Base-by-base conservation (phyloP, 2,797 vertebrate species). In the Danionella dracula region DNA sequence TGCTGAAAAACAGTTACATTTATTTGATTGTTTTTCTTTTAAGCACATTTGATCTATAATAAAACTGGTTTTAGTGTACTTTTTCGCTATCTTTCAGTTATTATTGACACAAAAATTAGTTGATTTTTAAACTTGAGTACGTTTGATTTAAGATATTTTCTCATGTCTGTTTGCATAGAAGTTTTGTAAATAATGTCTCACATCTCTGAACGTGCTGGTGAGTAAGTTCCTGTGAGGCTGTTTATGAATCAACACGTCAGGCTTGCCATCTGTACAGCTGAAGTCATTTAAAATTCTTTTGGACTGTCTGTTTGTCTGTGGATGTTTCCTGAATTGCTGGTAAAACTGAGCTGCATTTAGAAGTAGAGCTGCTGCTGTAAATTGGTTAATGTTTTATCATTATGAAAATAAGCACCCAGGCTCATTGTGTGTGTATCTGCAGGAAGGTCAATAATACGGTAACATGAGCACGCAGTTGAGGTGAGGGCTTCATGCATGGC, bases 381-480 rank as follows among this genome's bases (percentile, higher is more conserved):
- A 76, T 76, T 74, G 45, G 41, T 75, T 70, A 59, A 75, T 55
- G 64, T 72, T 61, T 68, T 46, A 54, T 51, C 35, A 44, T 48
- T 70, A 59, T 72, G 57, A 80, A 81, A 78, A 73, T 76, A 81
- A 84, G 85, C 73, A 77, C 78, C 78, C 68, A 67, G 73, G 35
- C 34, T 7, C 71, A 59, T 63, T 68, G 57, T 65, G 17, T 59
- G 10, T 60, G 71, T 48, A 23, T 54, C 12, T 32, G 1, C 42
- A 20, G 21, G 40, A 41, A 67, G 15, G 50, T 57, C 10, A 68
- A 46, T 55, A 70, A 48, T 41, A 56, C 31, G 5, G 16, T 70
- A 41, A 70, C 15, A 15, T 1, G 55, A 66, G 46, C 58, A 16
- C 29, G 29, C 10, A 12, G 34, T 19, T 17, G n/a, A 53, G 49